Evolutionary conservation across 2,797 vertebrate species (phyloP).

Genomic region (Micropoecilia bifurca): DNA sequence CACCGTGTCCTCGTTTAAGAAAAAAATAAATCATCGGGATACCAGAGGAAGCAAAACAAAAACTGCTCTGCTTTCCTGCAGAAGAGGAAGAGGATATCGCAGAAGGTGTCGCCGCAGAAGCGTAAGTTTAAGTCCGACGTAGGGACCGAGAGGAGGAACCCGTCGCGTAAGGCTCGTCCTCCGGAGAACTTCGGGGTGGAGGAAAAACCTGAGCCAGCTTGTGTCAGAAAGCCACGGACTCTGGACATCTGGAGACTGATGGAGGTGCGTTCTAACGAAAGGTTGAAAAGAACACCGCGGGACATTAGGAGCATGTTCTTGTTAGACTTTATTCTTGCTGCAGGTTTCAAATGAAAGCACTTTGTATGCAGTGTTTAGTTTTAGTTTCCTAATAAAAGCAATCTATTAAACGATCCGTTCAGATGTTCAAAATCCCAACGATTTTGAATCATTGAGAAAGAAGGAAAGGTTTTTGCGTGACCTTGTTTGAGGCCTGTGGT

Average conservation of each 20-base stretch:
- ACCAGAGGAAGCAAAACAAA: not conserved
- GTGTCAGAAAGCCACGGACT: conserved; percentile 73
- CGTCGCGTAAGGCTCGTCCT: conserved; percentile 91
- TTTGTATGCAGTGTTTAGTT: not conserved
- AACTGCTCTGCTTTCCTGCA: conserved; percentile 21
- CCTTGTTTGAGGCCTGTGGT: not conserved
- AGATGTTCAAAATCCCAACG: not conserved
- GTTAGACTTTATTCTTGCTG: not conserved
- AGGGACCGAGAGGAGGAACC: conserved; percentile 87
- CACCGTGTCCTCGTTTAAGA: not conserved
- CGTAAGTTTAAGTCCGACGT: conserved; percentile 77
- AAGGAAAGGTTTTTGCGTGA: not conserved
- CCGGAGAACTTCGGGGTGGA: conserved; percentile 93
- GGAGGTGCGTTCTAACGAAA: conserved; percentile 74
- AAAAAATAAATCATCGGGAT: not conserved
- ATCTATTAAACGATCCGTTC: not conserved
- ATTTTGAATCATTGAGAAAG: not conserved
- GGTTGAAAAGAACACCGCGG: not conserved
- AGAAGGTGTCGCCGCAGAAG: conserved; percentile 76
- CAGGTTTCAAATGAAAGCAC: not conserved
- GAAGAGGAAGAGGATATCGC: conserved; percentile 77
- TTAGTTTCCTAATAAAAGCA: not conserved
- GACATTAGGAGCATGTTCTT: not conserved
- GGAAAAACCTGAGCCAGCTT: conserved; percentile 76
- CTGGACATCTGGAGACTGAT: conserved; percentile 83